Conservation (phyloP, 2,888 invertebrate species). For the Limenitis camilla region DNA sequence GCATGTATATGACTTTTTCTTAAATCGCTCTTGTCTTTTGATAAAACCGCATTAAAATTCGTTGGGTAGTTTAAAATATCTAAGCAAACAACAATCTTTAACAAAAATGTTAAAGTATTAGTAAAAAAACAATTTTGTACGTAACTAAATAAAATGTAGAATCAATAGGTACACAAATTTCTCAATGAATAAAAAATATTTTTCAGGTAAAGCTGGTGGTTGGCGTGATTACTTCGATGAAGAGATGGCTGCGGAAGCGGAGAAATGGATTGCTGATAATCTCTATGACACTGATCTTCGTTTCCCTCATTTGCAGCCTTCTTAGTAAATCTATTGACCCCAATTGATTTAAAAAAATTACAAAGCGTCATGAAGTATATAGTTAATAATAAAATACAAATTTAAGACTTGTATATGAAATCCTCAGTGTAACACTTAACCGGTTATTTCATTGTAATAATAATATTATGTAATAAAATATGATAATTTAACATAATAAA, state of each 20-base stretch:
- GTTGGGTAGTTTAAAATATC: too few species aligned
- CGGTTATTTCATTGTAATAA: background rate
- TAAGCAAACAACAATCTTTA: too few species aligned
- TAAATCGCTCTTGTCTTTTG: too few species aligned
- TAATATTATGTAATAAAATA: too few species aligned
- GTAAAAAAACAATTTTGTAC: too few species aligned
- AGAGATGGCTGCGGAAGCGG: conserved; percentile 77
- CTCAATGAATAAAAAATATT: background rate
- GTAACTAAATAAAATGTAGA: too few species aligned
- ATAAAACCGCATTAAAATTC: too few species aligned
- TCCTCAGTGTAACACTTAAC: background rate
- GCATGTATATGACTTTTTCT: too few species aligned
- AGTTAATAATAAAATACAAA: background rate
- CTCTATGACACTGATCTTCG: conserved; percentile 73
- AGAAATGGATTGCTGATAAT: conserved; percentile 81
- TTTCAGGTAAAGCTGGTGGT: conserved; percentile 76
- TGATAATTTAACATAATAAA: background rate
- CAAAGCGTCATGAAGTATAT: background rate
- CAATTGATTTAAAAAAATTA: background rate
- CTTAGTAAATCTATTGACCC: background rate
- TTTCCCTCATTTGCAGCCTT: conserved; percentile 59
- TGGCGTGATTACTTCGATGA: conserved; percentile 83
- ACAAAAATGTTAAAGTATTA: too few species aligned
- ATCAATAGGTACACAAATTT: too few species aligned
- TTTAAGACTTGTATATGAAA: background rate